Evolutionary conservation across 1,140 invertebrate species (phyloP).

Genomic region (Helicoverpa armigera): DNA sequence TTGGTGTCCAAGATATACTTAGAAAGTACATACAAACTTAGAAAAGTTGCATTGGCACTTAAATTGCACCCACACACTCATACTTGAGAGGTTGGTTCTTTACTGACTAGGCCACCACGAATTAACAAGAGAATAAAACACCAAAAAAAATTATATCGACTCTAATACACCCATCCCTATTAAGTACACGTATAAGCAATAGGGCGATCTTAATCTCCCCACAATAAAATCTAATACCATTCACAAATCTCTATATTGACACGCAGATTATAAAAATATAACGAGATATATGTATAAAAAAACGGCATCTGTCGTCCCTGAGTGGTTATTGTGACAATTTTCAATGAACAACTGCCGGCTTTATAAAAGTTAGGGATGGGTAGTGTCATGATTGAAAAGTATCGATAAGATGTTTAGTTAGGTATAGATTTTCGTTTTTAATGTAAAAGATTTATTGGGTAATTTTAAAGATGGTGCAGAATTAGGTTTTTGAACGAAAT

Average conservation of each 20-base stretch:
- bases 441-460: too few species aligned
- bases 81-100: too few species aligned
- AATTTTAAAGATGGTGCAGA: too few species aligned
- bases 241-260: slow-evolving; percentile 8
- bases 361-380: neutral
- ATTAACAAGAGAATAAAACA: neutral
- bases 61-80: too few species aligned
- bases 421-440: too few species aligned
- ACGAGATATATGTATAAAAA: slow-evolving; percentile 26
- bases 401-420: neutral
- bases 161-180: neutral
- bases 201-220: slow-evolving; percentile 12
- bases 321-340: slow-evolving; percentile 42
- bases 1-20: too few species aligned
- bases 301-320: slow-evolving; percentile 21
- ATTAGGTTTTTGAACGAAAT: too few species aligned
- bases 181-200: neutral
- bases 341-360: slow-evolving; percentile 4
- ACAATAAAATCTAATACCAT: neutral
- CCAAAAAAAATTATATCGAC: neutral
- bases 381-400: neutral
- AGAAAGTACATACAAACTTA: too few species aligned
- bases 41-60: too few species aligned
- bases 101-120: too few species aligned
- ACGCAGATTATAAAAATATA: neutral